Evolutionary conservation across 2,113 vertebrate species (phyloP).

Genomic region (Microtus richardsoni): DNA sequence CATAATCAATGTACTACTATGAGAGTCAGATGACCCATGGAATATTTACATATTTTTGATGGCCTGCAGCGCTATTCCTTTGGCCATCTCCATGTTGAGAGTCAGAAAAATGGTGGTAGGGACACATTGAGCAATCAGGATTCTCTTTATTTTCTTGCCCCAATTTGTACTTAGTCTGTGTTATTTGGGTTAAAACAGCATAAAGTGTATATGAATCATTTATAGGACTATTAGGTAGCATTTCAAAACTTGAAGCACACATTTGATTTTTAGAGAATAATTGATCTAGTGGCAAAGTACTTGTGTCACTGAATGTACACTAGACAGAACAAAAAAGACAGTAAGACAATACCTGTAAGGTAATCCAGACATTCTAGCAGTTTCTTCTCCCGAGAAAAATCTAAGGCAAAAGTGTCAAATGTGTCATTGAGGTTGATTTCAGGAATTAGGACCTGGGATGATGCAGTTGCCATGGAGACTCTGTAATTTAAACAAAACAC

Average conservation of each 20-base stretch:
- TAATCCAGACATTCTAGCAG: conserved; percentile 98
- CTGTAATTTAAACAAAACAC: conserved; percentile 86
- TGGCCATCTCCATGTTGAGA: not conserved
- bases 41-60: not conserved
- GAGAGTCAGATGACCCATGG: not conserved
- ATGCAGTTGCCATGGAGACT: conserved; percentile 98
- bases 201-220: not conserved
- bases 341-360: conserved; percentile 92
- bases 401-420: conserved; percentile 97
- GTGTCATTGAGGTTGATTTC: conserved; percentile 99
- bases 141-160: not conserved
- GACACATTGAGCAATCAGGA: not conserved
- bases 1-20: not conserved
- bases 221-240: not conserved
- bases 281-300: not conserved
- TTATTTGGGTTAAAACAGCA: not conserved
- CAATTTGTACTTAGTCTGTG: not conserved
- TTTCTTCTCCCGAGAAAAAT: conserved; percentile 98
- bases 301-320: not conserved
- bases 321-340: conserved; percentile 24
- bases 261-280: conserved; percentile 16
- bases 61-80: not conserved
- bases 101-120: not conserved
- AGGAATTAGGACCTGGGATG: conserved; percentile 97
- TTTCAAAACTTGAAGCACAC: not conserved